phyloP scores from a whole-genome alignment of 2,113 vertebrate species.

The Caloenas nicobarica region DNA sequence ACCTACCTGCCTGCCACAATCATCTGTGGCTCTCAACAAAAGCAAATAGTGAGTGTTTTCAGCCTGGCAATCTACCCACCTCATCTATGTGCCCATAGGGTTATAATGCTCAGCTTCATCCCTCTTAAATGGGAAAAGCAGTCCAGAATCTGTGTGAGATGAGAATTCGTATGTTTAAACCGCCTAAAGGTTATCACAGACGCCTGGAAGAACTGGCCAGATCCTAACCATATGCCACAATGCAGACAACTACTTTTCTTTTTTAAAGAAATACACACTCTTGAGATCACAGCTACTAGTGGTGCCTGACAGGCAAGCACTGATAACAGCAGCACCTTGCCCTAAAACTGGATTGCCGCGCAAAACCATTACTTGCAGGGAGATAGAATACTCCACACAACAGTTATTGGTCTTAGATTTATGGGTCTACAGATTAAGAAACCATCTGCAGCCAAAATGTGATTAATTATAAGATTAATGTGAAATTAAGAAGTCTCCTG shows the following conservation, averaged over 20 bases:
- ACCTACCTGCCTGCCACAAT: not conserved
- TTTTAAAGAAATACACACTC: not conserved
- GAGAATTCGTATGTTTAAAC: not conserved
- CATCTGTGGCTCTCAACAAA: not conserved
- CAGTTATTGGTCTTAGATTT: not conserved
- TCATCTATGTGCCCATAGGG: not conserved
- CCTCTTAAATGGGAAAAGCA: not conserved
- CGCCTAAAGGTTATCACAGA: not conserved
- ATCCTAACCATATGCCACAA: not conserved
- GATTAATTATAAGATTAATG: not conserved
- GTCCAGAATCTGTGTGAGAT: not conserved
- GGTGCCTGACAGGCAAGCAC: not conserved
- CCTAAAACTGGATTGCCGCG: fast-evolving
- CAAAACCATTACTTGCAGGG: not conserved
- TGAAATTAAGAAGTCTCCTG: not conserved
- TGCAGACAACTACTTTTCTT: not conserved
- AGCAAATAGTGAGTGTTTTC: not conserved
- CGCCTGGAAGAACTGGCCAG: not conserved
- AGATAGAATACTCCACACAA: not conserved
- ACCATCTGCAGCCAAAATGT: not conserved
- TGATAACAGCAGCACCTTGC: not conserved
- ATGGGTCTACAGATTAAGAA: not conserved
- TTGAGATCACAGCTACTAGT: not conserved
- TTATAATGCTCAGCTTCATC: not conserved
- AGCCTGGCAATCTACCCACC: not conserved